Evolutionary conservation across 2,113 vertebrate genomes (phyloP), one percentile per base, ranked within the genome.

Genomic region (Pterocles orientalis): DNA sequence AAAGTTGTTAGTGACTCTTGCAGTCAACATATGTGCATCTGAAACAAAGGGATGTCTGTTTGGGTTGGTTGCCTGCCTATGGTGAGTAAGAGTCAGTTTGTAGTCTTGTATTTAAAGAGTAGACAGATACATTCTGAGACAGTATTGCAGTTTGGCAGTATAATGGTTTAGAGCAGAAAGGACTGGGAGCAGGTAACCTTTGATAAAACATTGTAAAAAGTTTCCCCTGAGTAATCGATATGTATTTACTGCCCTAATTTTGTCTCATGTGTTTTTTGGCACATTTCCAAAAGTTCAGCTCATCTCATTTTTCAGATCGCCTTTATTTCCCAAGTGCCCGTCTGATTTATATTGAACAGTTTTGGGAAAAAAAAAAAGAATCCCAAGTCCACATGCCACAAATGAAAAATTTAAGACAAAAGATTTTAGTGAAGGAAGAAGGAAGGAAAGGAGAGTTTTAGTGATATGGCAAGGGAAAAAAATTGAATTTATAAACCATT

Each of bases 221-320:
- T 68, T 94, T 79, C 92, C 90, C 91, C 36, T 50, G 86, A 88
- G 86, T 92, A 94, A 94, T 96, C 47, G 34, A 80, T 96, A 91
- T 1, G 9, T 94, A 95, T 96, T 96, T 97, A 95, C 2, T 16
- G 80, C 83, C 83, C 84, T 92, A 88, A 96, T 96, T 97, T 96
- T 94, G 77, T 91, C 86, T 69, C 25, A 20, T n/a, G 53, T 18
- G 64, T 86, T 90, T 92, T 93, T 76, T 88, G 90, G 90, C 80
- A 12, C 18, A 4, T 88, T 36, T 95, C 92, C 92, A 88, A 24
- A 85, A 71, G 45, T 79, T 90, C 57, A 84, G 16, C 31, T 93
- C n/a, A 12, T 84, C 77, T 93, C 7, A 1, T 92, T 92, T 92
- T 86, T 92, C 21, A 84, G 86, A 26, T 86, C 39, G 60, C 60